These are phyloP conservation scores for Morbakka virulenta DNA, from an alignment of 30 jellyfish, hydroid and myxozoan genomes.

Conservation along the genomic window DNA sequence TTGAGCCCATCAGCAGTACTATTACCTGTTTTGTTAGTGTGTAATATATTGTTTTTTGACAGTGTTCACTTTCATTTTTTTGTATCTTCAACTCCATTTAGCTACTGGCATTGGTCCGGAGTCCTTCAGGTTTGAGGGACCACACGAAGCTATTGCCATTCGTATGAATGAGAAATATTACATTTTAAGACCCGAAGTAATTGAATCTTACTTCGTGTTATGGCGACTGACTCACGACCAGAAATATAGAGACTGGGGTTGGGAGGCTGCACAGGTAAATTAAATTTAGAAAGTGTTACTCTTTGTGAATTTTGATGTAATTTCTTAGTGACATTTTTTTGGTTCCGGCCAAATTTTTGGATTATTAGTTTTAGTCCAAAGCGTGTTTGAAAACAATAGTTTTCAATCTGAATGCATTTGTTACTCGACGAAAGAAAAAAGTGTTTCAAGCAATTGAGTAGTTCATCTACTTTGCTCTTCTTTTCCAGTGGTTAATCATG, in stretches of 20 bases:
- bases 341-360: too few species aligned
- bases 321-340: too few species aligned
- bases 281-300: too few species aligned
- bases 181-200: slow-evolving; percentile 85
- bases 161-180: slow-evolving; percentile 81
- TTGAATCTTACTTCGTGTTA: slow-evolving; percentile 78
- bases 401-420: too few species aligned
- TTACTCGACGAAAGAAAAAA: too few species aligned
- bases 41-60: neutral
- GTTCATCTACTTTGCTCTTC: too few species aligned
- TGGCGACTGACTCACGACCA: slow-evolving; percentile 90
- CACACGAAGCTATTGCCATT: slow-evolving; percentile 86
- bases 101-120: slow-evolving; percentile 96
- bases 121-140: slow-evolving; percentile 88
- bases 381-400: too few species aligned
- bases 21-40: neutral
- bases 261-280: slow-evolving; percentile 96
- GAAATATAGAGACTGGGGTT: slow-evolving; percentile 90
- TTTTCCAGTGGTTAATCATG: too few species aligned
- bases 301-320: too few species aligned
- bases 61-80: neutral
- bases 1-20: too few species aligned
- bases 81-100: slow-evolving; percentile 3
- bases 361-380: too few species aligned
- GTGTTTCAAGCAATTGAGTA: too few species aligned